Evolutionary conservation across 2,888 invertebrate genomes (phyloP), one percentile per base, ranked within the genome.

Genomic region (Melinaea menophilus): DNA sequence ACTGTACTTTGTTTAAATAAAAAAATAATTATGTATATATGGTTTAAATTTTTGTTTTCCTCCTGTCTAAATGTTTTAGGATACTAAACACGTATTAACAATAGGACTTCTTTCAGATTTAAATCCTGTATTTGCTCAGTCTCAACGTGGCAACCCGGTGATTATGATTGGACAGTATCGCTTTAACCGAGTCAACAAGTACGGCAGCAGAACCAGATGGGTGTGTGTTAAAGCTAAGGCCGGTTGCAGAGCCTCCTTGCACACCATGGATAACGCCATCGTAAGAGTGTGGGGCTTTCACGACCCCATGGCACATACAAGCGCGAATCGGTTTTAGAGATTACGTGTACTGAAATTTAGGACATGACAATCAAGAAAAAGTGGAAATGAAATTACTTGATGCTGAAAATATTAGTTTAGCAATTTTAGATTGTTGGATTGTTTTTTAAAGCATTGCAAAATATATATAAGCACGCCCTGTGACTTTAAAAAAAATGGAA

Each of bases 151-250:
- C 12, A 90, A 90, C 64, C 88, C 90, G 0, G 90, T 90, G 47
- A 90, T 90, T 46, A 89, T 90, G 89, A 90, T 90, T 65, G 90
- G 90, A 13, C 87, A 85, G 73, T 90, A 90, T 71, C 82, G 90
- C 0, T 90, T 90, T 71, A 90, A 90, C 71, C 82, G 90, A 22
- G 90, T 90, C 46, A 90, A 90, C 68, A 89, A 89, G 66, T 87
- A 87, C 66, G 90, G 90, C 58, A 84, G 84, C 69, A 77, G 88
- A 35, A 88, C 81, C 1, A 76, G 90, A 73, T 90, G 90, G 90
- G 89, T 90, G 48, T 90, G 90, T 73, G 90, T 90, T 13, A 90
- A 90, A 69, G 89, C 89, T 0, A 90, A 90, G 65, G 86, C 88
- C 4, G 90, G 90, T 34, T 90, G 90, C 73, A 77, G 88, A 66